Evolutionary conservation across 2,888 invertebrate genomes (phyloP).

Genomic region (Alloscopus bannaensis): DNA sequence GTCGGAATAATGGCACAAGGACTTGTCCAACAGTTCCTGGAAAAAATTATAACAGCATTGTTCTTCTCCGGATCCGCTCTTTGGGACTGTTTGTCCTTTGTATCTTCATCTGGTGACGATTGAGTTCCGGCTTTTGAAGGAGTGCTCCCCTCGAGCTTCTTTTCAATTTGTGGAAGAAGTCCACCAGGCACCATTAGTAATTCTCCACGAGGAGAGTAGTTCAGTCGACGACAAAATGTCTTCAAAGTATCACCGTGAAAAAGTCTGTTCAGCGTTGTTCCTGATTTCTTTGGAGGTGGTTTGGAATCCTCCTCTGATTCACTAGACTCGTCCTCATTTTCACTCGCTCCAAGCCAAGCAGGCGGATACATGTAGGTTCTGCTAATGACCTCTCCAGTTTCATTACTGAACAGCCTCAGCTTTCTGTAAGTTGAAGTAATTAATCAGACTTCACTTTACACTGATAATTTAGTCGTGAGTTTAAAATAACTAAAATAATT

Average conservation of each 20-base stretch:
- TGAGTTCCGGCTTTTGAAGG: slow-evolving; percentile 71
- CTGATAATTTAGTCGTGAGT: too few relatives aligned
- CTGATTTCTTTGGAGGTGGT: slow-evolving; percentile 63
- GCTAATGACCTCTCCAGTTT: slow-evolving; percentile 70
- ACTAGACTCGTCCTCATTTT: slow-evolving; percentile 42
- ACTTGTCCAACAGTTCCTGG: slow-evolving; percentile 67
- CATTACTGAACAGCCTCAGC: slow-evolving; percentile 75
- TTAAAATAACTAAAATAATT: too few relatives aligned
- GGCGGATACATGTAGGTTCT: slow-evolving; percentile 66
- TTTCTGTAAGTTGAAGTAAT: slow-evolving; percentile 73
- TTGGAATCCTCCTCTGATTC: slow-evolving; percentile 26
- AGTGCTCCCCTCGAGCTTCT: slow-evolving; percentile 69
- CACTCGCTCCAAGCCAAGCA: slow-evolving; percentile 50
- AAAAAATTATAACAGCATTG: slow-evolving; percentile 70
- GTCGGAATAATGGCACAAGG: slow-evolving; percentile 72
- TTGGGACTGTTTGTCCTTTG: slow-evolving; percentile 14
- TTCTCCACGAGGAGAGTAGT: slow-evolving; percentile 94
- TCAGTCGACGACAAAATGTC: slow-evolving; percentile 92
- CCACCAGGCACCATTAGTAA: slow-evolving; percentile 95
- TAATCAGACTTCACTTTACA: not conserved
- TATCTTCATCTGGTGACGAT: slow-evolving; percentile 21
- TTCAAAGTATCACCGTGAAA: slow-evolving; percentile 95
- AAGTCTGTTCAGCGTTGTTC: slow-evolving; percentile 77
- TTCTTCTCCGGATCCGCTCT: slow-evolving; percentile 41
- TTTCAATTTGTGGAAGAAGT: slow-evolving; percentile 77